Conservation (phyloP, 1,140 invertebrate genomes). For the Atta texana region DNA sequence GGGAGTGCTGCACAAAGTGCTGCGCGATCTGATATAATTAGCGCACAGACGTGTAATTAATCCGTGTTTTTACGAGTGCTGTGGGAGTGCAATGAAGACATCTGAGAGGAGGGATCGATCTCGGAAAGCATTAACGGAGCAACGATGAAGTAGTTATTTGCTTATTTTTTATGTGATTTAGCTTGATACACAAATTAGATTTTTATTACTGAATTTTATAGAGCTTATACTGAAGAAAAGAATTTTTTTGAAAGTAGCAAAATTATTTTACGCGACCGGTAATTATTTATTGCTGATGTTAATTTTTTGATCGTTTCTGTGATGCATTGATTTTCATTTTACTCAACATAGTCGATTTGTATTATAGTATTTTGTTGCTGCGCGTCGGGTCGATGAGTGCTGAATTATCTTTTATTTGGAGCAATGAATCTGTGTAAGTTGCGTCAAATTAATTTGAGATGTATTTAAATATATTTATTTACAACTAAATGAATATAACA, state of each 20-base stretch:
- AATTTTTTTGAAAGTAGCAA: neutral
- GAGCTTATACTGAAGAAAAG: neutral
- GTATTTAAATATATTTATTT: neutral
- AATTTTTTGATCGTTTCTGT: neutral
- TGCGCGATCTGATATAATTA: slow-evolving; percentile 16
- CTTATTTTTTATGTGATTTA: neutral
- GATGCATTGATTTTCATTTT: neutral
- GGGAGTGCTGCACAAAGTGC: slow-evolving; percentile 3
- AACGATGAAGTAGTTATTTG: neutral
- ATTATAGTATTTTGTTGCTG: neutral
- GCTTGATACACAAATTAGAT: neutral
- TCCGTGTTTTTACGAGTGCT: neutral
- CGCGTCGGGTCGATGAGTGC: neutral
- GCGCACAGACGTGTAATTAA: slow-evolving; percentile 6
- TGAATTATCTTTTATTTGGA: neutral
- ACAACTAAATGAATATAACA: neutral
- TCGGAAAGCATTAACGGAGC: neutral
- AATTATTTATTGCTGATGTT: neutral
- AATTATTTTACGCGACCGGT: neutral
- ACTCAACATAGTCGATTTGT: neutral
- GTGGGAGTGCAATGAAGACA: neutral
- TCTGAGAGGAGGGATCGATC: neutral
- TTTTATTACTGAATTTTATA: neutral
- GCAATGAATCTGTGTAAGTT: neutral
- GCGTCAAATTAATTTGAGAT: neutral